Percentiles rank a stretch among this genome's conserved stretches.
These are phyloP conservation scores for Mycalesis mineus DNA, from an alignment of 2,888 invertebrate genomes.

Conservation along the genomic window DNA sequence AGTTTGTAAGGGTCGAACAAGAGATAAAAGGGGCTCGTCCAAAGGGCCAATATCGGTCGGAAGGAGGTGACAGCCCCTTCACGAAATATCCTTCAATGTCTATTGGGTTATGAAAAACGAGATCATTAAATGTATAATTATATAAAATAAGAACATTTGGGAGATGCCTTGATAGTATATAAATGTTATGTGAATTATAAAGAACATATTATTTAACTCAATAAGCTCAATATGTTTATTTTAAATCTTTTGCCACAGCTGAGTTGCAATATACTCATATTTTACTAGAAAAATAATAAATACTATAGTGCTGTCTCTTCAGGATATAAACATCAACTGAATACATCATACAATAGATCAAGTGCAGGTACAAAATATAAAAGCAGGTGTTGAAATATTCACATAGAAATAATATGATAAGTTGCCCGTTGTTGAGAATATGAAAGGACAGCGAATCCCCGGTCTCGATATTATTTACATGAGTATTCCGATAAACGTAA, in stretches of 20 bases:
- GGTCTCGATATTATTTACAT: conserved; percentile 63
- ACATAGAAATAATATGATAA: neutral
- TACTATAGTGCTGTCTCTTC: no score
- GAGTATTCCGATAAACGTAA: conserved; percentile 60
- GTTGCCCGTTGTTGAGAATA: conserved; percentile 14
- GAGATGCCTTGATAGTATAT: no score
- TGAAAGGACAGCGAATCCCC: conserved; percentile 44
- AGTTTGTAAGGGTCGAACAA: conserved; percentile 58
- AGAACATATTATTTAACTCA: no score
- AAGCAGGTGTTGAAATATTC: conserved; percentile 9
- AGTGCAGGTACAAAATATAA: neutral
- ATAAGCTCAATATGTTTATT: no score
- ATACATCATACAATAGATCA: no score
- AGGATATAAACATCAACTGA: no score
- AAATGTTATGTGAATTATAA: no score
- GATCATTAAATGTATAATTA: neutral
- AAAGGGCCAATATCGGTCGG: conserved; percentile 50
- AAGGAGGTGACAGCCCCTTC: conserved; percentile 46
- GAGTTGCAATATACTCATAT: no score
- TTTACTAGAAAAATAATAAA: no score
- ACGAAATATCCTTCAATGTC: conserved; percentile 24
- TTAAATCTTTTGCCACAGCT: no score
- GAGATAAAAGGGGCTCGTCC: conserved; percentile 62
- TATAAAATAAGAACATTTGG: no score
- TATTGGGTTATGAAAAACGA: conserved; percentile 22